Evolutionary conservation across 2,113 vertebrate genomes (phyloP).

Genomic region (Gasterosteus aculeatus): DNA sequence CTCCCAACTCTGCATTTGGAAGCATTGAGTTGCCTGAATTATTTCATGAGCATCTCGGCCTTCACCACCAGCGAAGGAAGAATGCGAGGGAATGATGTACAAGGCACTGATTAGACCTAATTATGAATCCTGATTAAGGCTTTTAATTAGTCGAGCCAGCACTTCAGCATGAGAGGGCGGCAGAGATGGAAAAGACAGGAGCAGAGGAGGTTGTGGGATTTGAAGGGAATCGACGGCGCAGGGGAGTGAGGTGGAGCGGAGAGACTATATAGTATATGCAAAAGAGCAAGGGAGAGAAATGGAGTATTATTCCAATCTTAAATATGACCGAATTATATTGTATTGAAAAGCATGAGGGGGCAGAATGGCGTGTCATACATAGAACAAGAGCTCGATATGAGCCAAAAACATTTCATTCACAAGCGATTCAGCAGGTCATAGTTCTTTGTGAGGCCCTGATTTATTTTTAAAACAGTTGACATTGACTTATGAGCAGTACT

Average conservation of each 20-base stretch:
- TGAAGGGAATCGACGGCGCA: constrained; percentile 20
- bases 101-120: constrained; percentile 84
- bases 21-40: constrained; percentile 71
- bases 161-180: constrained; percentile 79
- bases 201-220: neutral
- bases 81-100: constrained; percentile 81
- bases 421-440: constrained; percentile 8
- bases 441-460: neutral
- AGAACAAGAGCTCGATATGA: neutral
- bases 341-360: constrained; percentile 10
- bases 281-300: constrained; percentile 17
- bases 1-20: constrained; percentile 64
- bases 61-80: constrained; percentile 68
- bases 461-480: constrained; percentile 33
- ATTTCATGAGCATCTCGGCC: constrained; percentile 79
- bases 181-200: constrained; percentile 66
- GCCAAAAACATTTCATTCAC: neutral
- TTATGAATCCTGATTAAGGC: constrained; percentile 85
- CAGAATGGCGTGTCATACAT: neutral
- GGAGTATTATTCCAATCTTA: constrained; percentile 4
- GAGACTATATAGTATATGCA: constrained; percentile 1
- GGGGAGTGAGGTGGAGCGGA: constrained; percentile 18
- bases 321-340: constrained; percentile 1
- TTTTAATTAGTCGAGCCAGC: constrained; percentile 84
- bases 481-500: constrained; percentile 17